Evolutionary conservation across 2,113 vertebrate species (phyloP).

Genomic region (Prinia subflava): DNA sequence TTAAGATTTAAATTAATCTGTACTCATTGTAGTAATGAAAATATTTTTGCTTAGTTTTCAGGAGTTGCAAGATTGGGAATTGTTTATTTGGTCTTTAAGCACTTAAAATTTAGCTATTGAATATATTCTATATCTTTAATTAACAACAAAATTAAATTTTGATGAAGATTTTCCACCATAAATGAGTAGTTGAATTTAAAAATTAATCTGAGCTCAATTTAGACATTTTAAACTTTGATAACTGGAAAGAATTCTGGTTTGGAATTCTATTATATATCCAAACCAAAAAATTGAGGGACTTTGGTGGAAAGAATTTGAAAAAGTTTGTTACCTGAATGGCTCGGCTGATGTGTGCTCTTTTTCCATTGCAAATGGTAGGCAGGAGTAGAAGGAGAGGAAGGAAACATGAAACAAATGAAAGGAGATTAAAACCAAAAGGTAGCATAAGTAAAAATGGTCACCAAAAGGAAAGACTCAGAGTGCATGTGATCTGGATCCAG

Average conservation of each 20-base stretch:
- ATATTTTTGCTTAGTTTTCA: background rate
- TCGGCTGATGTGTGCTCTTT: background rate
- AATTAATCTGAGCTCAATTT: background rate
- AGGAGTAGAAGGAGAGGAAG: background rate
- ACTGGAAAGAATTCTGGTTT: background rate
- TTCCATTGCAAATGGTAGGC: background rate
- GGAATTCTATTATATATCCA: background rate
- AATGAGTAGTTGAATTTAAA: background rate
- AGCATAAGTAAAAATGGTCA: background rate
- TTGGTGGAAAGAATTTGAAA: background rate
- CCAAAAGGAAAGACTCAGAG: background rate
- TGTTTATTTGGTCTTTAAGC: background rate
- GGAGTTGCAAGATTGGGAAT: background rate
- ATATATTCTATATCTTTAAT: background rate
- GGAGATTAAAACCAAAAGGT: background rate
- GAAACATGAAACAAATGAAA: background rate
- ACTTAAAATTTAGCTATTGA: background rate
- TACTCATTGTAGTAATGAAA: background rate
- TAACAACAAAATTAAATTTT: background rate
- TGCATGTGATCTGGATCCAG: slow-evolving; percentile 4
- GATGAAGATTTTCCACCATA: background rate
- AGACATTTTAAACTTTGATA: background rate
- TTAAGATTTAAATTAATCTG: background rate
- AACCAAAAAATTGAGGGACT: background rate
- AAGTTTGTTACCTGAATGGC: background rate